phyloP scores from a whole-genome alignment of 2,797 vertebrate genomes.

The Pseudochirops cupreus region DNA sequence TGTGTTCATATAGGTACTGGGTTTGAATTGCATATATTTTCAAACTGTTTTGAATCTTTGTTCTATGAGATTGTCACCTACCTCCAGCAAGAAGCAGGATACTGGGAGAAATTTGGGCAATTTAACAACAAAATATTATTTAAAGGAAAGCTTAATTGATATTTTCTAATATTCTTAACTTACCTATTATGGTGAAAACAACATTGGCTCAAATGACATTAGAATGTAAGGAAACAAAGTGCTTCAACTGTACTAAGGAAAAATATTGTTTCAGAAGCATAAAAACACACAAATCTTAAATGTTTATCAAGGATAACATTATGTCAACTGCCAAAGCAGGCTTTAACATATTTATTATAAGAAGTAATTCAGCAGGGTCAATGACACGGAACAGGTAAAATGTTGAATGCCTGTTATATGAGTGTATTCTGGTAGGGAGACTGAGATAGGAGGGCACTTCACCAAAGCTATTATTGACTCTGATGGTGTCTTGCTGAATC shows the following conservation, averaged over 20 bases:
- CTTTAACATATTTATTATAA: neutral
- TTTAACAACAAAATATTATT: neutral
- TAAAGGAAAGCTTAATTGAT: neutral
- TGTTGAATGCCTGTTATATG: slow-evolving; percentile 28
- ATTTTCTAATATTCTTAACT: neutral
- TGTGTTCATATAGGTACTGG: too few relatives aligned
- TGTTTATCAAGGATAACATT: slow-evolving; percentile 45
- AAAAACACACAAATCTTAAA: slow-evolving; percentile 35
- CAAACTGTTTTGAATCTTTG: neutral
- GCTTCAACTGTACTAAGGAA: neutral
- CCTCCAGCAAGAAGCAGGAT: neutral
- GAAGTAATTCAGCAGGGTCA: neutral
- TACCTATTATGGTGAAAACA: neutral
- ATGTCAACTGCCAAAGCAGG: neutral
- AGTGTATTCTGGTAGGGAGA: slow-evolving; percentile 23
- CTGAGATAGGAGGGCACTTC: slow-evolving; percentile 46
- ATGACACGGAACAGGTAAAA: neutral
- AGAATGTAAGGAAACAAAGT: neutral
- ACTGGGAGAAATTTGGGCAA: neutral
- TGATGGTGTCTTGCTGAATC: slow-evolving; percentile 67
- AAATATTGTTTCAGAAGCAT: slow-evolving; percentile 31
- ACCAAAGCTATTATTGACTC: slow-evolving; percentile 48
- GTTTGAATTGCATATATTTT: neutral
- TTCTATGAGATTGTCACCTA: neutral
- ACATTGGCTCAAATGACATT: neutral